Conservation (phyloP, 2,888 invertebrate species). For the Pristionchus exspectatus region DNA sequence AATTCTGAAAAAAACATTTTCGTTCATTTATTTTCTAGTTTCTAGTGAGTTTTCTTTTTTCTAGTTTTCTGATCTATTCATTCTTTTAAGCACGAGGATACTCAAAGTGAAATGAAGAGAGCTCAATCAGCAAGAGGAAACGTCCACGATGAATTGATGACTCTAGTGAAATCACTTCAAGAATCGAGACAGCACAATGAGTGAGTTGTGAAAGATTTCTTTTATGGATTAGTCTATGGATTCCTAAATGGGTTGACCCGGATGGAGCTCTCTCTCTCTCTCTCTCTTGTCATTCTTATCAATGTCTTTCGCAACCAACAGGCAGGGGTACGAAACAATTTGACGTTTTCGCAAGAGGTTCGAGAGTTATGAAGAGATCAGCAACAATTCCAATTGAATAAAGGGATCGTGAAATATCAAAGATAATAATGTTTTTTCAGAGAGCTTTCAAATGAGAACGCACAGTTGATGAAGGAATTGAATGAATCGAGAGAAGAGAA, state of each 20-base stretch:
- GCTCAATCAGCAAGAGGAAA: constrained; percentile 47
- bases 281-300: not conserved
- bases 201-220: constrained; percentile 41
- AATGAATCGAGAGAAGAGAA: constrained; percentile 59
- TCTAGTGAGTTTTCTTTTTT: not conserved
- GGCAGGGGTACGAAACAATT: not conserved
- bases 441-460: constrained; percentile 50
- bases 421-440: not conserved
- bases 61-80: no score
- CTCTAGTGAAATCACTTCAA: constrained; percentile 68
- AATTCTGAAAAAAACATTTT: not conserved
- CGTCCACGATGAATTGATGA: constrained; percentile 68
- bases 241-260: not conserved
- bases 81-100: constrained; percentile 22
- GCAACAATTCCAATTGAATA: not conserved
- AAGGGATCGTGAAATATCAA: not conserved
- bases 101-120: constrained; percentile 32
- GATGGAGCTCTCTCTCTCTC: not conserved
- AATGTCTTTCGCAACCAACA: not conserved
- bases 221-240: not conserved
- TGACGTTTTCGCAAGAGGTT: not conserved
- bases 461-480: constrained; percentile 59
- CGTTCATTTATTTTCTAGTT: not conserved
- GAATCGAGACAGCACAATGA: constrained; percentile 64
- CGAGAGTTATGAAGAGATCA: not conserved